These are phyloP conservation scores for Ochlodes sylvanus DNA, from an alignment of 2,888 invertebrate species.

Conservation along the genomic window DNA sequence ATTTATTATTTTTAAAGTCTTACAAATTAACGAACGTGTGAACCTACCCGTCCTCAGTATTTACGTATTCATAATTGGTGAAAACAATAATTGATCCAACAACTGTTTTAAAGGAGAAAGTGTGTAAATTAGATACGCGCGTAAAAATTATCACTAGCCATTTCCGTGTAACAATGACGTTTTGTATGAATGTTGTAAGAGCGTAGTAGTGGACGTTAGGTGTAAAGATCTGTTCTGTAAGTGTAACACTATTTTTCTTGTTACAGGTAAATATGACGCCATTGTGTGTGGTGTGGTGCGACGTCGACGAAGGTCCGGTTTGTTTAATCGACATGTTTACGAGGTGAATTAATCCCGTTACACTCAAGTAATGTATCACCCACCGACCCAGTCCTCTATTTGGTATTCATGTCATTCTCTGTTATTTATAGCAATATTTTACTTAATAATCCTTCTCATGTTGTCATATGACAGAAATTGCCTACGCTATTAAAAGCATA, in stretches of 20 bases:
- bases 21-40: conserved; percentile 24
- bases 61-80: conserved; percentile 51
- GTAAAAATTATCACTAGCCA: conserved; percentile 42
- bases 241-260: conserved; percentile 28
- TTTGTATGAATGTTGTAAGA: conserved; percentile 27
- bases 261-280: conserved; percentile 34
- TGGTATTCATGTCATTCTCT: neutral
- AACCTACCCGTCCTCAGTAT: neutral
- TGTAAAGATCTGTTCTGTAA: conserved; percentile 2
- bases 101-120: conserved; percentile 58
- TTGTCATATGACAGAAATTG: conserved; percentile 10
- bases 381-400: neutral
- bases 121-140: conserved; percentile 56
- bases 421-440: conserved; percentile 3
- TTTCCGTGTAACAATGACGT: conserved; percentile 25
- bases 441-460: conserved; percentile 11
- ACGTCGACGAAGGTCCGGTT: conserved; percentile 12
- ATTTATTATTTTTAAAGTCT: conserved; percentile 19
- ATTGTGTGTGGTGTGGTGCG: neutral
- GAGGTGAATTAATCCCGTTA: conserved; percentile 23
- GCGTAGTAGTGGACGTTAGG: conserved; percentile 5
- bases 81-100: conserved; percentile 54
- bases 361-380: neutral
- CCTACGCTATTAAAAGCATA: conserved; percentile 2
- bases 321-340: conserved; percentile 6